phyloP scores from a whole-genome alignment of 2,888 invertebrate genomes.

The Mycalesis mineus region DNA sequence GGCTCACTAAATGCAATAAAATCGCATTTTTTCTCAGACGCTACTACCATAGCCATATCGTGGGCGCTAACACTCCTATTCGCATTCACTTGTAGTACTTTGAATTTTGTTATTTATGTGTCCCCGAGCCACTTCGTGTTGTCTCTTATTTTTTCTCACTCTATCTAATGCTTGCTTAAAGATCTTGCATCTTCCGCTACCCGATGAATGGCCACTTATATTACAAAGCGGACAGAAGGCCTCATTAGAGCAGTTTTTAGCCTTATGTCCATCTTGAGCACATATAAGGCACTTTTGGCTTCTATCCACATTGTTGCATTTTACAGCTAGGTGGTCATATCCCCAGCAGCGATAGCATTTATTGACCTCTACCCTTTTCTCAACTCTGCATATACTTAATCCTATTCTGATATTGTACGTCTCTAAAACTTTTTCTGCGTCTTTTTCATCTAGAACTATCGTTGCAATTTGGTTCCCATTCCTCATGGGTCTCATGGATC shows the following conservation, averaged over 20 bases:
- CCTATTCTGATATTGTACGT: not conserved
- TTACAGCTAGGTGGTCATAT: not conserved
- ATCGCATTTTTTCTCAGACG: no score
- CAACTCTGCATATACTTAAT: not conserved
- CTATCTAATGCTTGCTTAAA: not conserved
- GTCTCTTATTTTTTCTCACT: not conserved
- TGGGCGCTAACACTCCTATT: not conserved
- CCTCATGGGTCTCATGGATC: no score
- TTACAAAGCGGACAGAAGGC: not conserved
- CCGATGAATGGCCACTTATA: not conserved
- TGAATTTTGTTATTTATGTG: not conserved
- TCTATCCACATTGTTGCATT: not conserved
- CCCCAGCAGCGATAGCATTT: not conserved
- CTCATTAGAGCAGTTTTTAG: no score
- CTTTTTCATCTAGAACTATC: not conserved
- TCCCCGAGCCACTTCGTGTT: not conserved
- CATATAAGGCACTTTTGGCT: no score
- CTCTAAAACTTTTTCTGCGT: not conserved
- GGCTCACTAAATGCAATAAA: no score
- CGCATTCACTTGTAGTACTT: not conserved
- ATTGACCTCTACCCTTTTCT: not conserved
- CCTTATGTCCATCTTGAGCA: no score
- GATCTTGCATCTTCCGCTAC: not conserved
- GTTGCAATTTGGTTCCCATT: not conserved
- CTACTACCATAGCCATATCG: not conserved